phyloP scores from a whole-genome alignment of 2,888 invertebrate genomes.

The Andricus curvator region DNA sequence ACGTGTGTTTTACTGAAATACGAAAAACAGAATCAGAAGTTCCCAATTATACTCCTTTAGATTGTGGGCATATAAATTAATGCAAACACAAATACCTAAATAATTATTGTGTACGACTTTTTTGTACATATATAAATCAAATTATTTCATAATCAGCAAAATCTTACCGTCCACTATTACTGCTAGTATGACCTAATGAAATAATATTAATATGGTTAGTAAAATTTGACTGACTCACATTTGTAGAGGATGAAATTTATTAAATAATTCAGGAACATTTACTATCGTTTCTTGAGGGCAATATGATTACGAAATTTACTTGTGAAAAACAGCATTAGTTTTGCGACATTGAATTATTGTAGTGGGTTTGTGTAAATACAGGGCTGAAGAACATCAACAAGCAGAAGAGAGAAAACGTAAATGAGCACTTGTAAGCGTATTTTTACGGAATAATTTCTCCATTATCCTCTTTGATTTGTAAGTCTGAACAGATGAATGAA shows the following conservation, averaged over 20 bases:
- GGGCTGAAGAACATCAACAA: neutral
- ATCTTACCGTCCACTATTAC: too few species aligned
- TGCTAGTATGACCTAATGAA: too few species aligned
- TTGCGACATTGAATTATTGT: neutral
- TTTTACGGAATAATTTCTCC: conserved; percentile 15
- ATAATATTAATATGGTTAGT: too few species aligned
- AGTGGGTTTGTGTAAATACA: neutral
- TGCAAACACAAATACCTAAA: too few species aligned
- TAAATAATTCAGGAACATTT: neutral
- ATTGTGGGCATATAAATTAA: too few species aligned
- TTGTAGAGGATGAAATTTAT: neutral
- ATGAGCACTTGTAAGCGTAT: neutral
- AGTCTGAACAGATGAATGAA: conserved; percentile 23
- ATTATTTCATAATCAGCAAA: too few species aligned
- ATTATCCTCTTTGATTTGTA: conserved; percentile 18
- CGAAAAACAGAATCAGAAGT: too few species aligned
- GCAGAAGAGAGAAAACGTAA: neutral
- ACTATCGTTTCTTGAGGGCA: neutral
- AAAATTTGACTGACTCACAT: too few species aligned
- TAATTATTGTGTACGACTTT: too few species aligned
- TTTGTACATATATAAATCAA: too few species aligned
- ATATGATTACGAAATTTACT: neutral
- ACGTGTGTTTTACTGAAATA: too few species aligned
- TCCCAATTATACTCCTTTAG: too few species aligned
- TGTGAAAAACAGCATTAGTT: neutral